Evolutionary conservation across 2,113 vertebrate genomes (phyloP).

Genomic region (Pelvicachromis taeniatus): DNA sequence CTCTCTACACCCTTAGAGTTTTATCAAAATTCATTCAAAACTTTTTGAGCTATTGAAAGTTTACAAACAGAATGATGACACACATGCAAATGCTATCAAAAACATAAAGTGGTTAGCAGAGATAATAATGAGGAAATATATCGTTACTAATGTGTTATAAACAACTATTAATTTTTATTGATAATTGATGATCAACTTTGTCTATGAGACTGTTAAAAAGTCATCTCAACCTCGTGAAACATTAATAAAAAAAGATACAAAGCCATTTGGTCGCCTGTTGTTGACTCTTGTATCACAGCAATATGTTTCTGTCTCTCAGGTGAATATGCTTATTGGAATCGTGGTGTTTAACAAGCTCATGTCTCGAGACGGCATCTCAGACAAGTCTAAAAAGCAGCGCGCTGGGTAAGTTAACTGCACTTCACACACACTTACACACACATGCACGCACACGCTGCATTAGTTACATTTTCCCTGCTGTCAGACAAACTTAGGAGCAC

Average conservation of each 20-base stretch:
- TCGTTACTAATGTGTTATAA: background rate
- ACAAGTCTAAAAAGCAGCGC: constrained; percentile 99
- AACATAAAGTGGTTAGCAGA: background rate
- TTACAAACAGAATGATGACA: background rate
- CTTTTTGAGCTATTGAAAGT: background rate
- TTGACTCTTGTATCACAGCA: background rate
- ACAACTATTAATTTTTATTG: background rate
- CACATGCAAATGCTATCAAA: background rate
- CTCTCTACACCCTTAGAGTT: background rate
- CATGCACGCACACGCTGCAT: background rate
- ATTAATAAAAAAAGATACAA: background rate
- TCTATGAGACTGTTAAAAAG: background rate
- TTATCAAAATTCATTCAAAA: background rate
- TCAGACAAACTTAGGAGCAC: constrained; percentile 3
- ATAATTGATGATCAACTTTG: background rate
- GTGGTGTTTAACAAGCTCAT: constrained; percentile 99
- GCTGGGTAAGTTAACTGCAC: constrained; percentile 84
- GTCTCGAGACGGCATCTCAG: constrained; percentile 96
- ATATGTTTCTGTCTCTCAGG: constrained; percentile 71
- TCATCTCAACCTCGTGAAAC: background rate
- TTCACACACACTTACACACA: background rate
- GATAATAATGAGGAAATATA: background rate
- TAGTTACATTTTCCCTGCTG: constrained; percentile 4
- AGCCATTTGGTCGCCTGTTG: background rate
- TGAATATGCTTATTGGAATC: constrained; percentile 98